phyloP scores from a whole-genome alignment of 2,888 invertebrate species.

The Rhyacophila evoluta region DNA sequence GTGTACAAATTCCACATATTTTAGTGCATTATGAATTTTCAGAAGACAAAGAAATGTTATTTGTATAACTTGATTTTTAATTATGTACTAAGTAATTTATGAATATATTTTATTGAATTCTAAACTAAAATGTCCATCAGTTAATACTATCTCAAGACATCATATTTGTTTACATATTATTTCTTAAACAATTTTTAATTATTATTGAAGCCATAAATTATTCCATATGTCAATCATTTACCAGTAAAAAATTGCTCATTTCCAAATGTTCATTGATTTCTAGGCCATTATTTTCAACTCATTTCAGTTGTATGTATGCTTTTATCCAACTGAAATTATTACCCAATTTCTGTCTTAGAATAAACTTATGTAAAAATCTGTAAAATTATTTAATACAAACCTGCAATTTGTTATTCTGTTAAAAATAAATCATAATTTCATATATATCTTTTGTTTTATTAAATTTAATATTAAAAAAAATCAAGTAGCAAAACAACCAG shows the following conservation, averaged over 20 bases:
- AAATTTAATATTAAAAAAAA: too few species aligned
- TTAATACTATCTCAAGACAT: not conserved
- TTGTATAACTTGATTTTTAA: not conserved
- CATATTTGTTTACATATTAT: not conserved
- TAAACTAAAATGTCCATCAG: not conserved
- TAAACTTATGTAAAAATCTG: slow-evolving; percentile 36
- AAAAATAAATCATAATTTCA: slow-evolving; percentile 52
- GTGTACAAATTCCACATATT: slow-evolving; percentile 8
- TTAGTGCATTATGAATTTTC: not conserved
- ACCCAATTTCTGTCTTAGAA: not conserved
- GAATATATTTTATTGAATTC: not conserved
- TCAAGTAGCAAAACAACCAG: too few species aligned
- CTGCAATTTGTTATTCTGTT: slow-evolving; percentile 51
- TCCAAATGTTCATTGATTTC: too few species aligned
- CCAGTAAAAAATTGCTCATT: too few species aligned
- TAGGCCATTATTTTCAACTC: too few species aligned
- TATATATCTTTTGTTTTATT: slow-evolving; percentile 39
- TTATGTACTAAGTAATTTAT: slow-evolving; percentile 23
- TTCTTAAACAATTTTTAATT: too few species aligned
- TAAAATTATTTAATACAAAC: slow-evolving; percentile 47
- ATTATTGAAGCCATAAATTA: too few species aligned
- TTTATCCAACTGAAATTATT: not conserved
- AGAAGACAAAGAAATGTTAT: not conserved
- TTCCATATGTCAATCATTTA: too few species aligned
- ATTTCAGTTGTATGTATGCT: not conserved